A percentile compares a stretch with the other conserved stretches of the same genome.
phyloP scores from a whole-genome alignment of 1,140 invertebrate species.

The Periplaneta americana region DNA sequence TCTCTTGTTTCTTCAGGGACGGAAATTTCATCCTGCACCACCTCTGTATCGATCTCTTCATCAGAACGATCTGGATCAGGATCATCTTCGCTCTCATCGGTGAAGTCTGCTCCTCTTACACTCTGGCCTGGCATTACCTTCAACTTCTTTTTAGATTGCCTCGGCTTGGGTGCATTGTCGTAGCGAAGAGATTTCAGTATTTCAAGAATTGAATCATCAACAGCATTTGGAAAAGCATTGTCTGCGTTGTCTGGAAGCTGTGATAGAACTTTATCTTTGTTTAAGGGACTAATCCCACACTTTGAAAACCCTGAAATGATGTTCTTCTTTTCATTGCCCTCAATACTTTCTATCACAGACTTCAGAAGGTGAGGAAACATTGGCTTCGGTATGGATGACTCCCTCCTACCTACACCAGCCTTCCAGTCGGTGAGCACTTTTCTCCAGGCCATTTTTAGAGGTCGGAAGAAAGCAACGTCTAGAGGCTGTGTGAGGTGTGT shows the following conservation, averaged over 20 bases:
- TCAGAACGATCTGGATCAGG: background rate
- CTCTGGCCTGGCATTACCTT: no score
- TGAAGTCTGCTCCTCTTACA: background rate
- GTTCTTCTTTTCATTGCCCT: slow-evolving; percentile 20
- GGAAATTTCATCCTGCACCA: no score
- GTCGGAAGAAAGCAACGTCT: slow-evolving; percentile 34
- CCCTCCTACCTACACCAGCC: slow-evolving; percentile 18
- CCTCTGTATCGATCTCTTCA: background rate
- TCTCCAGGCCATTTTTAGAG: slow-evolving; percentile 33
- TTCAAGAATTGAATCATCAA: background rate
- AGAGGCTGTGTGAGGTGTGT: slow-evolving; percentile 32
- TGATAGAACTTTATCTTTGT: no score
- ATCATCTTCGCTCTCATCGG: background rate
- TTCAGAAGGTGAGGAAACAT: slow-evolving; percentile 27
- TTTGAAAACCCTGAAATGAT: slow-evolving; percentile 26
- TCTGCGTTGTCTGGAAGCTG: no score
- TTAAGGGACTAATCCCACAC: slow-evolving; percentile 26
- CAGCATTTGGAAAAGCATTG: background rate
- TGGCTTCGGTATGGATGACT: slow-evolving; percentile 23
- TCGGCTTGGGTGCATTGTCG: background rate
- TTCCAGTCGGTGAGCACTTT: slow-evolving; percentile 31
- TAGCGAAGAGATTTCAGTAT: background rate
- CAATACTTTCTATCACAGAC: slow-evolving; percentile 20
- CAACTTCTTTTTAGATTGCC: background rate
- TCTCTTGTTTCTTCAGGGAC: no score